phyloP scores from a whole-genome alignment of 2,888 invertebrate species.

The Rosalia funebris region DNA sequence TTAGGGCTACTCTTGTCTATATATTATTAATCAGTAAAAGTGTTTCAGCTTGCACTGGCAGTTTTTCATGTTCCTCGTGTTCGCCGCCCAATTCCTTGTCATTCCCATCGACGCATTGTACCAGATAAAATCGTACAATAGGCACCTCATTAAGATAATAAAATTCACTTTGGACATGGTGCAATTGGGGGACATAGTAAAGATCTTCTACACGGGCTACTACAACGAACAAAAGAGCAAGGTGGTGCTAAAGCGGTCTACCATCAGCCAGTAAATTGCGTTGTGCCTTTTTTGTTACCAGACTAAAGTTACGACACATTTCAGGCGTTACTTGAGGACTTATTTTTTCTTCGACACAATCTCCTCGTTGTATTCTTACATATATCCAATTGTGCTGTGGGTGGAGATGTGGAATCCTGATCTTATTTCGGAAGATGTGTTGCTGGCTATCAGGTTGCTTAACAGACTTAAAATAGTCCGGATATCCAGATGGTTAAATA shows the following conservation, averaged over 20 bases:
- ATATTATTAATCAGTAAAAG: too few relatives aligned
- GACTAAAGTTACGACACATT: too few relatives aligned
- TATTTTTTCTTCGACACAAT: neutral
- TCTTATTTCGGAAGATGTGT: neutral
- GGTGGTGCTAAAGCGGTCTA: constrained; percentile 4
- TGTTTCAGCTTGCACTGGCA: constrained; percentile 38
- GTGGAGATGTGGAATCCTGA: neutral
- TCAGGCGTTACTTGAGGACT: neutral
- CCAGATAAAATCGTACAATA: neutral
- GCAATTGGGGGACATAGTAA: constrained; percentile 33
- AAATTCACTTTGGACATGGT: constrained; percentile 25
- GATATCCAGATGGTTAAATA: constrained; percentile 3
- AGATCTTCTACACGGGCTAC: constrained; percentile 42
- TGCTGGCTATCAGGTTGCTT: neutral
- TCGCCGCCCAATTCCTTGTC: constrained; percentile 25
- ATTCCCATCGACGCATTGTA: constrained; percentile 29
- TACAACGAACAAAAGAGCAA: constrained; percentile 31
- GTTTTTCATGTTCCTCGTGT: constrained; percentile 37
- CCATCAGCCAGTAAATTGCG: neutral
- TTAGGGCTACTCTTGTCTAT: too few relatives aligned
- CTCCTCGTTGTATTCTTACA: neutral
- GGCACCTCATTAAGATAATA: neutral
- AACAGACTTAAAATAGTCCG: constrained; percentile 4
- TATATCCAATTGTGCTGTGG: neutral
- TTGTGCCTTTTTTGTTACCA: neutral